Conservation (phyloP, 2,888 invertebrate genomes). For the Ceriagrion tenellum region DNA sequence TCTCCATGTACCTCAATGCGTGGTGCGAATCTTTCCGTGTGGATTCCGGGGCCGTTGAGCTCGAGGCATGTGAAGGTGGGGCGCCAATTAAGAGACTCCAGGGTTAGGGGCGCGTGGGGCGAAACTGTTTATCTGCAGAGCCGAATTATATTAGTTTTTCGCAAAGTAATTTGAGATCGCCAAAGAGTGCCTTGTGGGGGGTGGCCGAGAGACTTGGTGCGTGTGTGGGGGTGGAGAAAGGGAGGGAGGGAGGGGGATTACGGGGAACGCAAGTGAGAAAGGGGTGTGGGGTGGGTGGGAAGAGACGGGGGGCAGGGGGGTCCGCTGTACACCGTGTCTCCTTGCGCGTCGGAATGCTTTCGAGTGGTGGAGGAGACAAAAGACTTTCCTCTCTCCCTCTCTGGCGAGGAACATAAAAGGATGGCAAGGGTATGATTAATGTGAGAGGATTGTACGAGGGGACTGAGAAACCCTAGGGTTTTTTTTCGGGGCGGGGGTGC, state of each 20-base stretch:
- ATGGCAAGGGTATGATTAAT: slow-evolving; percentile 28
- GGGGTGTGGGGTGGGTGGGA: background rate
- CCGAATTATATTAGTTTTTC: background rate
- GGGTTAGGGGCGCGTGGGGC: background rate
- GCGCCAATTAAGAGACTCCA: background rate
- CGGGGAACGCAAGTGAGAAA: background rate
- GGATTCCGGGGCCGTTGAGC: no score
- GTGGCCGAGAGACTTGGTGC: background rate
- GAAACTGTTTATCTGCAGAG: background rate
- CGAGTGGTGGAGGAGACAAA: slow-evolving; percentile 4
- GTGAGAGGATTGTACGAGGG: slow-evolving; percentile 9
- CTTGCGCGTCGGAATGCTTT: background rate
- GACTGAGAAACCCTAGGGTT: background rate
- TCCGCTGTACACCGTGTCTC: background rate
- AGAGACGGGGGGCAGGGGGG: background rate
- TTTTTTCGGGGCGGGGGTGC: background rate
- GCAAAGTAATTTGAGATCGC: background rate
- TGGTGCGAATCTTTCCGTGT: no score
- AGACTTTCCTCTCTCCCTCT: background rate
- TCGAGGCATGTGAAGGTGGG: background rate
- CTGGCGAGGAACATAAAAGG: slow-evolving; percentile 21
- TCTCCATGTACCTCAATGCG: no score
- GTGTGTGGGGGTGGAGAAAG: no score
- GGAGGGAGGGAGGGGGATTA: background rate
- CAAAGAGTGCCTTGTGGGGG: background rate